Evolutionary conservation across 2,113 vertebrate genomes (phyloP).

Genomic region (Chitala chitala): DNA sequence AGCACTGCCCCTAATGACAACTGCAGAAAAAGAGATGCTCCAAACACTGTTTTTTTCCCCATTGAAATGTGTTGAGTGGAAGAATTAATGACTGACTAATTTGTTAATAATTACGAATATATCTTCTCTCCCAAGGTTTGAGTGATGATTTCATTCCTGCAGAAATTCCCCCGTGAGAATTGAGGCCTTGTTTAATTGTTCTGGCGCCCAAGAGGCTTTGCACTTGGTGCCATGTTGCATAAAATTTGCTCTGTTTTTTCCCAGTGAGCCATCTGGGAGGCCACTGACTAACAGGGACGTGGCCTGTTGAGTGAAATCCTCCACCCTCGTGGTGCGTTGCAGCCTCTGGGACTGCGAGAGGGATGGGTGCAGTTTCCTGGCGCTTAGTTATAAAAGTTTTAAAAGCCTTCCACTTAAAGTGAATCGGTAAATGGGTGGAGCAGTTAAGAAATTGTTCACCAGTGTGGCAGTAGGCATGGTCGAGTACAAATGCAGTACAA

Average conservation of each 20-base stretch:
- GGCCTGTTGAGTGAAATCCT: neutral
- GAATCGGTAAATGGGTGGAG: too few relatives aligned
- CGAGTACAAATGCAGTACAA: too few relatives aligned
- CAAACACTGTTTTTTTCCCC: neutral
- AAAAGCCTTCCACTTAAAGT: too few relatives aligned
- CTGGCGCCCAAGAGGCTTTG: neutral
- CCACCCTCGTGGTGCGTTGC: too few relatives aligned
- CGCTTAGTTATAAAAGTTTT: too few relatives aligned
- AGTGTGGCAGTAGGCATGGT: too few relatives aligned
- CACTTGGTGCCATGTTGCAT: neutral
- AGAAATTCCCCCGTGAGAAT: conserved; percentile 5
- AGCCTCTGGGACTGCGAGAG: too few relatives aligned
- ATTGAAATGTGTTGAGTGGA: neutral
- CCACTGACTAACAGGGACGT: neutral
- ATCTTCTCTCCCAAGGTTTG: neutral
- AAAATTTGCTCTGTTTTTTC: neutral
- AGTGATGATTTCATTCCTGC: neutral
- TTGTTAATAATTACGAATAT: conserved; percentile 16
- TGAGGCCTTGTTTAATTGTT: neutral
- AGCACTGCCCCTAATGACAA: neutral
- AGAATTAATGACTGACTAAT: conserved; percentile 10
- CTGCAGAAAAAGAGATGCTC: neutral
- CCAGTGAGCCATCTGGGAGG: neutral
- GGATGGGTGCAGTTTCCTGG: too few relatives aligned
- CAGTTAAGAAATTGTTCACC: too few relatives aligned